Base-by-base conservation (phyloP, 2,888 invertebrate species). In the Charanyca ferruginea region DNA sequence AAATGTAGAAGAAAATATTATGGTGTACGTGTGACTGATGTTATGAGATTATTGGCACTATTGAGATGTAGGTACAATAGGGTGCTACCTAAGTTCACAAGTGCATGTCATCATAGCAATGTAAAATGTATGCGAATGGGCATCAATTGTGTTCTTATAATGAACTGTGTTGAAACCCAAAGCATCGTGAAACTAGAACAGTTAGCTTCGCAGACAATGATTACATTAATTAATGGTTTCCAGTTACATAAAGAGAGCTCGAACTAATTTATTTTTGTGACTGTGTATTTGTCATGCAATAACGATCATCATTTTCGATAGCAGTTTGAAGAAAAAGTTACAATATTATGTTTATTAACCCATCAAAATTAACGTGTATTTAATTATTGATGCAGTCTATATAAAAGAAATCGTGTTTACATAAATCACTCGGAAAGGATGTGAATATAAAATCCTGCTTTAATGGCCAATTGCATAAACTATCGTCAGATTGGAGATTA, bases 381-480 rank as follows among this genome's bases (percentile, higher is more conserved):
- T 42, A 35, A 70, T 28, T 48, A 42, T 22, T 52, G 47, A 28
- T 42, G 23, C 28, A 48, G 41, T 57, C 22, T 54, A 47, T 18
- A 8, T 60, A 73, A 75, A 77, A 66, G 62, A 73, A 75, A 73
- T 67, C 79, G 67, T 45, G 42, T 57, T 68, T 78, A 63, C 67
- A 57, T 73, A 67, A 62, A 55, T 57, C 20, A 54, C 20, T 54
- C 28, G 42, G 48, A 72, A 75, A 85, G 79, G 82, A 84, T 84
- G 79, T 82, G 72, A 82, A 84, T 84, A 77, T 82, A 71, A 82
- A 82, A 85, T 81, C 79, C 79, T 77, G 66, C 55, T 66, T n/a
- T 44, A 55, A 48, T 38, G 41, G 20, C 28, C 32, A 48, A 41
- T 79, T 75, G 59, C 61, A 51, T 52, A 75, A 75, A 54, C 54